Evolutionary conservation across 2,797 vertebrate species (phyloP).

Genomic region (Darevskia mixta): DNA sequence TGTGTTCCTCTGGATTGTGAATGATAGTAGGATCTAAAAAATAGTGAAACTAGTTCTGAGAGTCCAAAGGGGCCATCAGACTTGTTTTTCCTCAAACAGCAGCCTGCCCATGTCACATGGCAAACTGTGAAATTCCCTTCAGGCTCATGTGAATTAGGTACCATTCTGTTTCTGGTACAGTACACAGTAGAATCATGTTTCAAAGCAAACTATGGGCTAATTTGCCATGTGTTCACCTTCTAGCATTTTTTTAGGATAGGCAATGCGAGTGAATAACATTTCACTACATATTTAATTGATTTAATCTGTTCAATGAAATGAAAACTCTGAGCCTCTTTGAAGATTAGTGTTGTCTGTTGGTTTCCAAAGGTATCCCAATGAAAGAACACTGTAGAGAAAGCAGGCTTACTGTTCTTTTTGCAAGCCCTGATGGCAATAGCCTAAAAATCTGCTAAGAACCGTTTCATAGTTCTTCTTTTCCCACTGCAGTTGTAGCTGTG

Average conservation of each 20-base stretch:
- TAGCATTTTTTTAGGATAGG: background rate
- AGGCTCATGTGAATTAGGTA: background rate
- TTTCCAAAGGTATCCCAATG: background rate
- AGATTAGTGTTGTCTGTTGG: background rate
- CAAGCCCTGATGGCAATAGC: background rate
- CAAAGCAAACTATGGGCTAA: background rate
- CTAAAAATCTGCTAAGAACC: background rate
- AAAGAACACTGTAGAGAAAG: background rate
- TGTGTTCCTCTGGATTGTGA: background rate
- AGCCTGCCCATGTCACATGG: background rate
- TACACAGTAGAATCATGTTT: constrained; percentile 1
- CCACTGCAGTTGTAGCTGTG: background rate
- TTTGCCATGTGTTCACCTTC: background rate
- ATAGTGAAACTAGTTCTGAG: background rate
- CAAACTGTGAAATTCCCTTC: background rate
- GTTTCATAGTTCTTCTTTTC: background rate
- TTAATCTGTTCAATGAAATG: constrained; percentile 25
- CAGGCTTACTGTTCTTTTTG: background rate
- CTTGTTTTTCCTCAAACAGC: background rate
- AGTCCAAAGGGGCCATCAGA: background rate
- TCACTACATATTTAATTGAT: constrained; percentile 29
- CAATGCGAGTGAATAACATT: constrained; percentile 43
- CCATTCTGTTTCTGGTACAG: background rate
- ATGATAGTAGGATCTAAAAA: background rate
- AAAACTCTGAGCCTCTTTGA: background rate